Base-by-base conservation (phyloP, 1,140 invertebrate genomes). In the Andrena cerasifolii region DNA sequence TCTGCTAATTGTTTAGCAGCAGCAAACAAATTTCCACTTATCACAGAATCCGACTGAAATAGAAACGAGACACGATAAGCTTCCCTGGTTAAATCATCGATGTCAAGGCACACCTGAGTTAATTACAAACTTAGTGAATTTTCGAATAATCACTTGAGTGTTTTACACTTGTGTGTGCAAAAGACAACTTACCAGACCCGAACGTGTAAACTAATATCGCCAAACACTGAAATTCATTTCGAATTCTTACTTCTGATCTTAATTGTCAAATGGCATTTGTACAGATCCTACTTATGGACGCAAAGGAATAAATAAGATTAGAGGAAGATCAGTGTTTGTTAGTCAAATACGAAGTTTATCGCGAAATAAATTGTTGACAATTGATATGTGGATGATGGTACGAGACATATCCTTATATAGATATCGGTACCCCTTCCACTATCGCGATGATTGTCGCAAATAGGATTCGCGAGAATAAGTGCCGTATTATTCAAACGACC, bases 1-100 rank as follows among this genome's bases (percentile, higher is more conserved):
- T 91, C 90, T 26, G 87, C 89, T 78, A 92, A 85, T 75, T 90
- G 86, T 70, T 87, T 91, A 53, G 86, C 90, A 59, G 89, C 91
- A 74, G 84, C 76, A 21, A 91, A 87, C 18, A 91, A 73, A 82
- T 88, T 85, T 1, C 77, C 67, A 8, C 68, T 75, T n/a, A 76
- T 45, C 63, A 82, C 78, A 61, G 88, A 24, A 10, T 88, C 83
- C 49, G 87, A 88, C 89, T 92, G 73, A 8, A 53, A 76, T 0
- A 40, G n/a, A 56, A 14, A 54, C 24, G 10, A 70, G 7, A 43
- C 16, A 28, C 2, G 26, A 70, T 81, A 14, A 43, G 3, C 43
- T 40, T 21, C 66, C 1, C 8, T 40, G 0, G n/a, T 40, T 10
- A 5, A 4, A 6, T 16, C 4, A 31, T 14, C 10, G 3, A 31